A percentile compares a stretch with the other conserved stretches of the same genome.
phyloP scores from a whole-genome alignment of 2,797 vertebrate genomes.

The Trichosurus vulpecula region DNA sequence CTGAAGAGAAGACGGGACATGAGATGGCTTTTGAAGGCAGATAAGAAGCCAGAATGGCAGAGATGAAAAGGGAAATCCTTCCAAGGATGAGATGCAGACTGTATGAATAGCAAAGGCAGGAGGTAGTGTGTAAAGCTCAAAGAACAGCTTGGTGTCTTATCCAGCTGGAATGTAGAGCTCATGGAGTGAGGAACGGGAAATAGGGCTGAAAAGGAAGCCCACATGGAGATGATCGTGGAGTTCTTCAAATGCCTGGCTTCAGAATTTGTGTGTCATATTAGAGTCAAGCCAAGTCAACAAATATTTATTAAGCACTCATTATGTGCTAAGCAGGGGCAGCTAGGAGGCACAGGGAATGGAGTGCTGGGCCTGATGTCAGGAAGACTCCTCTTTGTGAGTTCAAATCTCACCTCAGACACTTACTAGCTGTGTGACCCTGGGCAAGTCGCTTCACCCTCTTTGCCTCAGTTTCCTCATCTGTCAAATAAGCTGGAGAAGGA shows the following conservation, averaged over 20 bases:
- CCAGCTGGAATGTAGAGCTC: not conserved
- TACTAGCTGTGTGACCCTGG: not conserved
- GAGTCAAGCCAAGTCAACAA: not conserved
- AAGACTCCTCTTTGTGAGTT: not conserved
- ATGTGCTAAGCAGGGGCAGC: not conserved
- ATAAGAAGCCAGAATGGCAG: not conserved
- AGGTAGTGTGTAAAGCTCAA: not conserved
- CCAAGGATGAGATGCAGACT: not conserved
- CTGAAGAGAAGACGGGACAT: not conserved
- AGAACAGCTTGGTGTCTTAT: not conserved
- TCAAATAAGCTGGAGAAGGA: not conserved
- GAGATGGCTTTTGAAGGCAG: not conserved
- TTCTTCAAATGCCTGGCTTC: not conserved
- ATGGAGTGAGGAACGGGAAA: not conserved
- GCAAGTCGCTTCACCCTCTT: not conserved
- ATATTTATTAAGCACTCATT: not conserved
- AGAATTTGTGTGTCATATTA: not conserved
- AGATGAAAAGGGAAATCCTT: not conserved
- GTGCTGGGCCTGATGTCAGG: not conserved
- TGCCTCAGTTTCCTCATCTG: not conserved
- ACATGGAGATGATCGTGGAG: not conserved
- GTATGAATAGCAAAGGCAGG: not conserved
- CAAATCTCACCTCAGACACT: not conserved
- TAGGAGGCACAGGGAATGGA: not conserved
- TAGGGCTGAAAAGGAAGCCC: not conserved